Evolutionary conservation across 2,888 invertebrate species (phyloP).

Genomic region (Ctenicera cuprea): DNA sequence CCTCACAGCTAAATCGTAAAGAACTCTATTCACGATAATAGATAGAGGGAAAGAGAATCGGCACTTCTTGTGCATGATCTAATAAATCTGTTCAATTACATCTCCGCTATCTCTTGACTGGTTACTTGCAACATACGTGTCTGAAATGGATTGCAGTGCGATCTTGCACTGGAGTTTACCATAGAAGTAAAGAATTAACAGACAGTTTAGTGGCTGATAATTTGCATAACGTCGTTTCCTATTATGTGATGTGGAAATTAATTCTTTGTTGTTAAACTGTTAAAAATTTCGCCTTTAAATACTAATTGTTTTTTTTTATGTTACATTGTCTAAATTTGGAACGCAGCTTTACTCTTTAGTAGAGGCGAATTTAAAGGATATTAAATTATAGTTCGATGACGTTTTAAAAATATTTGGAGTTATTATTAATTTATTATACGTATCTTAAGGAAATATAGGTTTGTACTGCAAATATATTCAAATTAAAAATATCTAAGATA

Average conservation of each 20-base stretch:
- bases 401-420: too few species aligned
- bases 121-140: conserved; percentile 39
- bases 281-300: too few species aligned
- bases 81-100: conserved; percentile 45
- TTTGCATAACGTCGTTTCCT: conserved; percentile 3
- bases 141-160: conserved; percentile 35
- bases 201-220: conserved; percentile 10
- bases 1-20: conserved; percentile 16
- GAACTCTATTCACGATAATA: not conserved
- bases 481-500: too few species aligned
- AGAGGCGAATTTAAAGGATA: too few species aligned
- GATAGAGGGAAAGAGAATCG: conserved; percentile 29
- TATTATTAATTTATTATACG: too few species aligned
- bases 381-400: too few species aligned
- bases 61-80: conserved; percentile 41
- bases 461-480: too few species aligned
- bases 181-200: conserved; percentile 34
- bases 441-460: too few species aligned
- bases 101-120: conserved; percentile 37
- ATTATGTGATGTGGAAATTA: not conserved
- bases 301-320: too few species aligned
- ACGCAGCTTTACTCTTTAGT: too few species aligned
- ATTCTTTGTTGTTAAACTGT: not conserved
- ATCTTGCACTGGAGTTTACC: conserved; percentile 26
- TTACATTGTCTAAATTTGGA: too few species aligned